These are phyloP conservation scores for Chironomus tepperi DNA, from an alignment of 1,140 invertebrate genomes.

Conservation along the genomic window DNA sequence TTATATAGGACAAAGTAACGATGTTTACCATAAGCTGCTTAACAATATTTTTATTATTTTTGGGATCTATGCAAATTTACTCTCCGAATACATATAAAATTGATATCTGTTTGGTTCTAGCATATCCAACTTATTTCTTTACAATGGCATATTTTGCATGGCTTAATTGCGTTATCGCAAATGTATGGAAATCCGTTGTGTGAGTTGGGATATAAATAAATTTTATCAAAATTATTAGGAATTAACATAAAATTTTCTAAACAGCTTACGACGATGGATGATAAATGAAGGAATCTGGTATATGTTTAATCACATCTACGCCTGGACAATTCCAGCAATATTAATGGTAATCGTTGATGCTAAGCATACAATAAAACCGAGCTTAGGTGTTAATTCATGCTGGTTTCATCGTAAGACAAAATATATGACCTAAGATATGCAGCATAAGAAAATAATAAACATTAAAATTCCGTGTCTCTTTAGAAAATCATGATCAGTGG, in stretches of 20 bases:
- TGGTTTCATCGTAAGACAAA: constrained; percentile 51
- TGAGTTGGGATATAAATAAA: constrained; percentile 39
- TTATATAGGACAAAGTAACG: constrained; percentile 33
- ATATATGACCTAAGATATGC: background rate
- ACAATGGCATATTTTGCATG: constrained; percentile 57
- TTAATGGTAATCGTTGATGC: constrained; percentile 44
- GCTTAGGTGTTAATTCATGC: constrained; percentile 46
- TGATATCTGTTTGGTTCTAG: constrained; percentile 32
- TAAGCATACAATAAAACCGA: constrained; percentile 46
- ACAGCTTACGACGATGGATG: constrained; percentile 37
- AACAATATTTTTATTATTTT: background rate
- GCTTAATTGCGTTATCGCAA: constrained; percentile 55
- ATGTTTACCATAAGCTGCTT: constrained; percentile 24
- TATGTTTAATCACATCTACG: constrained; percentile 45
- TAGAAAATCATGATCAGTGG: constrained; percentile 47
- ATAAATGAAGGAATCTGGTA: constrained; percentile 44
- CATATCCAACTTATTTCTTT: constrained; percentile 51
- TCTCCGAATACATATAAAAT: background rate
- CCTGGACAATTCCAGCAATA: constrained; percentile 46
- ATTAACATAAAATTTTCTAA: constrained; percentile 25
- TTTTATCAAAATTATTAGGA: constrained; percentile 13
- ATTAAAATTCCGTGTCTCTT: constrained; percentile 31
- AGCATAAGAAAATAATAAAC: constrained; percentile 19
- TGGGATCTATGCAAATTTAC: constrained; percentile 23
- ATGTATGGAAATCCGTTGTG: constrained; percentile 52